Evolutionary conservation across 1,140 invertebrate genomes (phyloP).

Genomic region (Leptopilina boulardi): DNA sequence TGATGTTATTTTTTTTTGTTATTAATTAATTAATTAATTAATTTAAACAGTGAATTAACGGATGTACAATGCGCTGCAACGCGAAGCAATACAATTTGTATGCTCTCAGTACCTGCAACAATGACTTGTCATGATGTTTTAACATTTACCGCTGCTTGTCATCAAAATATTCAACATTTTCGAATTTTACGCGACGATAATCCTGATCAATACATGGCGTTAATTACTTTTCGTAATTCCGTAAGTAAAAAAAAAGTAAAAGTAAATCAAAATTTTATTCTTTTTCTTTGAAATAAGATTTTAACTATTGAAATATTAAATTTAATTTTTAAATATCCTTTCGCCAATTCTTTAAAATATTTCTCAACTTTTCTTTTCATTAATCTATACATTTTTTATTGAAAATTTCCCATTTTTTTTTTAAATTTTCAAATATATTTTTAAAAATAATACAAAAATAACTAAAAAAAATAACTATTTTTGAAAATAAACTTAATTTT

Average conservation of each 20-base stretch:
- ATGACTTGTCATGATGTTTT: constrained; percentile 96
- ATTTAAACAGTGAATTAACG: constrained; percentile 76
- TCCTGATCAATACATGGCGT: constrained; percentile 98
- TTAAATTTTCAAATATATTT: no score
- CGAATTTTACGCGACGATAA: constrained; percentile 90
- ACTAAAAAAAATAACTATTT: no score
- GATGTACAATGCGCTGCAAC: constrained; percentile 81
- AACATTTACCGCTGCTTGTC: constrained; percentile 95
- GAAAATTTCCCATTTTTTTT: no score
- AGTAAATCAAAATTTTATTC: no score
- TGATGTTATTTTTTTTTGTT: constrained; percentile 9
- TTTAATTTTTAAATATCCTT: no score
- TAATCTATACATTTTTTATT: no score
- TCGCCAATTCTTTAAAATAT: no score
- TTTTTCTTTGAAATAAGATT: no score
- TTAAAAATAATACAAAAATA: no score
- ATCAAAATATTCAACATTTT: constrained; percentile 92
- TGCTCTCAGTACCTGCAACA: constrained; percentile 93
- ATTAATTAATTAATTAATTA: constrained; percentile 8
- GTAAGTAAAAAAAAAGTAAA: constrained; percentile 66
- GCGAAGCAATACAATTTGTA: constrained; percentile 91
- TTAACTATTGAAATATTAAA: no score
- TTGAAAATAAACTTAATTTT: no score
- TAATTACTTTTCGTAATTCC: constrained; percentile 88
- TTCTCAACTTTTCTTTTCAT: no score